Evolutionary conservation across 2,888 invertebrate species (phyloP), one percentile per base, ranked within the genome.

Genomic region (Ectobius pallidus): DNA sequence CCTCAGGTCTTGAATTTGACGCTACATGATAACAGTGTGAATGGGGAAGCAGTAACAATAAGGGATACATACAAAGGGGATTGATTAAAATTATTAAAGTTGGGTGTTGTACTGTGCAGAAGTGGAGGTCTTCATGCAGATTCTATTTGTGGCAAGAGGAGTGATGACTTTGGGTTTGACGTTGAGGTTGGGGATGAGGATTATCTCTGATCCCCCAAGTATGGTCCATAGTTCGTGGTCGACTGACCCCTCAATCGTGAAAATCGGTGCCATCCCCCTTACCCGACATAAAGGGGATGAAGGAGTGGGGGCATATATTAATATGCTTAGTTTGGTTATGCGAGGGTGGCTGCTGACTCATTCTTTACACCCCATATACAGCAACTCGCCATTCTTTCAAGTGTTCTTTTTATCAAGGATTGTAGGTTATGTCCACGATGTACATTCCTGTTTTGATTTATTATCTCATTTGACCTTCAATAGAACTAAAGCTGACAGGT

Each of bases 1-100:
- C 65, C 65, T 18, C 7, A n/a, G 65, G 63, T 22, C 30, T n/a
- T 2, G 14, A 32, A 30, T 58, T 58, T 58, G 58, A 58, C 58
- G 58, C 58, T 58, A 27, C 18, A 46, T n/a, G 65, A 65, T 65
- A 65, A 46, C 65, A 65, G 25, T 2, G n/a, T 7, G 52, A 25
- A 22, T 52, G 58, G 7, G 58, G 27, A 46, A 14, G 58, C 30
- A 16, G 30, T 65, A 44, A 65, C 65, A 65, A 65, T 65, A 65
- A 65, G 44, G 65, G 65, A 65, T 65, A 58, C 27, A 30, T 58
- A 58, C 58, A 58, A 58, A 58, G 58, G 65, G 46, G 65, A 65
- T 65, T 65, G 65, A 65, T 65, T 65, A 65, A 65, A 65, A 65
- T 65, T 65, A 65, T 65, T 65, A 65, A 65, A 65, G 65, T 65